A percentile compares a stretch with the other conserved stretches of the same genome.
These are phyloP conservation scores for Isichthys henryi DNA, from an alignment of 2,113 vertebrate species.

Conservation along the genomic window DNA sequence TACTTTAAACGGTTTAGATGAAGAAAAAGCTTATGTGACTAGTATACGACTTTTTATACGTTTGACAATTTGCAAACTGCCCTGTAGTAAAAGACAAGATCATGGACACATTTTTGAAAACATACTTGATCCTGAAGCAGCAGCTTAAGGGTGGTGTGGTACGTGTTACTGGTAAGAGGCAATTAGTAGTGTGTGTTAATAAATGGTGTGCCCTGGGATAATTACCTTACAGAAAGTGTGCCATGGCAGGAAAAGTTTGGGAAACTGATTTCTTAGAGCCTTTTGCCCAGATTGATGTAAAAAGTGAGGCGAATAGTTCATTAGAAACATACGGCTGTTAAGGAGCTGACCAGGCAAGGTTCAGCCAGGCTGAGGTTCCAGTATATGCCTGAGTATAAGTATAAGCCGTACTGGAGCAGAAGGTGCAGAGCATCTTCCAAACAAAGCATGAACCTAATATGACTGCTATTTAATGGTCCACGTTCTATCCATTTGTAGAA, in stretches of 20 bases:
- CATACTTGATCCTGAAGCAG: no score
- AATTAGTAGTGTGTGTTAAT: background rate
- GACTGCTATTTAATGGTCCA: background rate
- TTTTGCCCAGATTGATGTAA: background rate
- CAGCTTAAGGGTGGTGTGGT: no score
- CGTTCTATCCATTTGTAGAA: constrained; percentile 41
- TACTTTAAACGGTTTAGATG: background rate
- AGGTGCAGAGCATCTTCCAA: background rate
- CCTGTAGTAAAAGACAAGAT: background rate
- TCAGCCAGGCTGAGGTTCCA: background rate
- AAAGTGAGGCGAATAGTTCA: background rate
- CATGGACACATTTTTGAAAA: no score
- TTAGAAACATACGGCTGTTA: background rate
- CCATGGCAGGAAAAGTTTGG: background rate
- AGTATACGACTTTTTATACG: background rate
- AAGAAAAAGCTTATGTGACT: background rate
- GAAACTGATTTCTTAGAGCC: background rate
- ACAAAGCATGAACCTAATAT: background rate
- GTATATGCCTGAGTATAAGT: background rate
- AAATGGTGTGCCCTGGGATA: background rate
- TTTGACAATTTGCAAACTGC: background rate
- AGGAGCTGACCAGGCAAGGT: background rate
- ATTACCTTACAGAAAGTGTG: no score
- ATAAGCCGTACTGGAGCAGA: background rate
- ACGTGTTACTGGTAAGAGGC: no score